phyloP scores from a whole-genome alignment of 2,888 invertebrate species.

The Brenthis ino region DNA sequence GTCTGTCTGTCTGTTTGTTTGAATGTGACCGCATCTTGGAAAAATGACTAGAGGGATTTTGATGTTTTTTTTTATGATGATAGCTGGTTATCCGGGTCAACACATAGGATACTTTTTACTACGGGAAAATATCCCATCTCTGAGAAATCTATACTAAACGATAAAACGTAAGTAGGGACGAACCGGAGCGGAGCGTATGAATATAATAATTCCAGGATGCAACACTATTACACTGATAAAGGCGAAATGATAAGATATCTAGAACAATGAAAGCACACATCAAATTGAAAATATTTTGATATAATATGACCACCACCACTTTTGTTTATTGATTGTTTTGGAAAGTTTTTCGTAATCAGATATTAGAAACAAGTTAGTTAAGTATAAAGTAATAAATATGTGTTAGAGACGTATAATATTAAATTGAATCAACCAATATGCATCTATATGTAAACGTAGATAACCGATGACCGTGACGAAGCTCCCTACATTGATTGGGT shows the following conservation, averaged over 20 bases:
- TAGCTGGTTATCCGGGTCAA: no score
- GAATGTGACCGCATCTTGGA: no score
- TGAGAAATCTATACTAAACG: no score
- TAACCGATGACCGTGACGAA: slow-evolving; percentile 34
- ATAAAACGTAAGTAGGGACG: no score
- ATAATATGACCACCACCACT: not conserved
- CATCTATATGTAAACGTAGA: slow-evolving; percentile 25
- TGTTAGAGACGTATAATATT: slow-evolving; percentile 3
- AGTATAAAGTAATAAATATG: not conserved
- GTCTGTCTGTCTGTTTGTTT: no score
- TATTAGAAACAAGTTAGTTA: no score
- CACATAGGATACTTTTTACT: no score
- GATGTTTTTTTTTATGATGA: no score
- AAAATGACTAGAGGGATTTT: no score
- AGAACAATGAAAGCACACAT: slow-evolving; percentile 20
- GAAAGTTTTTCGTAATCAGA: no score
- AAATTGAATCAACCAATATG: slow-evolving; percentile 13
- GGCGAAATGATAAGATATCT: slow-evolving; percentile 24
- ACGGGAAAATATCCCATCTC: no score
- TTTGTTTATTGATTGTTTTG: not conserved
- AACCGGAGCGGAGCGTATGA: slow-evolving; percentile 1
- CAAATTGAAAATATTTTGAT: not conserved
- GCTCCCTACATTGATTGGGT: slow-evolving; percentile 36
- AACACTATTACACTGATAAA: slow-evolving; percentile 21
- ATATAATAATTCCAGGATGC: slow-evolving; percentile 26